Conservation (phyloP, 1,140 invertebrate genomes). For the Hermatobates lingyangjiaoensis region DNA sequence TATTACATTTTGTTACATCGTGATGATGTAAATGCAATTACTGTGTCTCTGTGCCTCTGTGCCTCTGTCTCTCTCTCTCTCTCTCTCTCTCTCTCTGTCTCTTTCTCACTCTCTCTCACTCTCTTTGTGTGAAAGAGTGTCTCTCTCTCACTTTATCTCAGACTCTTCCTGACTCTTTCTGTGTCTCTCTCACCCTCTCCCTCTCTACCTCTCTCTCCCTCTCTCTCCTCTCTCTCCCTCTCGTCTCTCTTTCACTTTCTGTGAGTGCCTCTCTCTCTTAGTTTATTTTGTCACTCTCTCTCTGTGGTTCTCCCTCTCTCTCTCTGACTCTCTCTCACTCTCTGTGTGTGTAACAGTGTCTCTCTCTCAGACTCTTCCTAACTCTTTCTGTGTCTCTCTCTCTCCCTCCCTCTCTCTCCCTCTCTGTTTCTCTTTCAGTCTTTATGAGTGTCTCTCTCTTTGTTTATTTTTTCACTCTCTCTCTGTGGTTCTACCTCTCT, state of each 20-base stretch:
- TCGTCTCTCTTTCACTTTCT: background rate
- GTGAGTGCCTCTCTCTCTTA: background rate
- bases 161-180: background rate
- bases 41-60: background rate
- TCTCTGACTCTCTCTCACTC: background rate
- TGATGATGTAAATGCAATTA: no score
- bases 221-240: background rate
- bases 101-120: background rate
- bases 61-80: background rate
- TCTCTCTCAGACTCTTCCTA: background rate
- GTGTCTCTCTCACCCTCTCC: background rate
- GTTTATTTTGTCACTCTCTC: background rate
- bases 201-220: background rate
- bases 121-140: background rate
- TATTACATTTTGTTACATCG: no score
- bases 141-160: background rate
- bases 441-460: no score
- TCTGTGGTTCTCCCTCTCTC: background rate
- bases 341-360: background rate
- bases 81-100: background rate
- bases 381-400: background rate
- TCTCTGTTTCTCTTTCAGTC: background rate
- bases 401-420: background rate
- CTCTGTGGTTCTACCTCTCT: background rate
- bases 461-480: no score